phyloP scores from a whole-genome alignment of 2,888 invertebrate species.

The Calliscelio sp. region DNA sequence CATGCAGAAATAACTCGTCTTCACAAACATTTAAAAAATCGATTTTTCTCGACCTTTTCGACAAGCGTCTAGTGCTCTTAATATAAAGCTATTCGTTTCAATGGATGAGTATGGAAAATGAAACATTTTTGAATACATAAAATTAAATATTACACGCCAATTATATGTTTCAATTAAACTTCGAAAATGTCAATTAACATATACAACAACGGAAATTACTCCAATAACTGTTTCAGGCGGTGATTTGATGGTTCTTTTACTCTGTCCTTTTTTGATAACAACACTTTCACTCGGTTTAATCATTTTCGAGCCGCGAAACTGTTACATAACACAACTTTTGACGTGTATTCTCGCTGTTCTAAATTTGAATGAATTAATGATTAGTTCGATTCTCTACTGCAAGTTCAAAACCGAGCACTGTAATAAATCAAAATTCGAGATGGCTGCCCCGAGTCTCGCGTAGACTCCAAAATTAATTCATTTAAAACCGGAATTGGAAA shows the following conservation, averaged over 20 bases:
- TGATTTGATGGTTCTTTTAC: not conserved
- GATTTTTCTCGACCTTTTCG: conserved; percentile 68
- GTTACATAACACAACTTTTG: conserved; percentile 17
- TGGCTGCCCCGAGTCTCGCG: conserved; percentile 23
- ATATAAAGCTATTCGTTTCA: conserved; percentile 60
- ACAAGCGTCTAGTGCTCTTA: conserved; percentile 50
- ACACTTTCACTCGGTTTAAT: conserved; percentile 8
- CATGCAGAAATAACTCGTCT: conserved; percentile 64
- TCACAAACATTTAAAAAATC: conserved; percentile 68
- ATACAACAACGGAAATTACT: not conserved
- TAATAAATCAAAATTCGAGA: conserved; percentile 45
- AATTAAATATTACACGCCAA: conserved; percentile 36
- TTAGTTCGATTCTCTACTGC: conserved; percentile 15
- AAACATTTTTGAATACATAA: conserved; percentile 29
- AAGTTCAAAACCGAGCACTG: conserved; percentile 33
- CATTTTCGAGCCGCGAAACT: conserved; percentile 1
- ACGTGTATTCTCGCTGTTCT: not conserved
- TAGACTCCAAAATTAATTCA: conserved; percentile 41
- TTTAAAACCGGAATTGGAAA: conserved; percentile 44
- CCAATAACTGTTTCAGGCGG: not conserved
- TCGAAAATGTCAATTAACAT: conserved; percentile 43
- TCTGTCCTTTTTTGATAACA: not conserved
- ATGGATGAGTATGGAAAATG: conserved; percentile 46
- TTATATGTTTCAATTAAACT: conserved; percentile 32
- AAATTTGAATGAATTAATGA: conserved; percentile 21